Base-by-base conservation (phyloP, 2,888 invertebrate species). In the Ectemnius lituratus region DNA sequence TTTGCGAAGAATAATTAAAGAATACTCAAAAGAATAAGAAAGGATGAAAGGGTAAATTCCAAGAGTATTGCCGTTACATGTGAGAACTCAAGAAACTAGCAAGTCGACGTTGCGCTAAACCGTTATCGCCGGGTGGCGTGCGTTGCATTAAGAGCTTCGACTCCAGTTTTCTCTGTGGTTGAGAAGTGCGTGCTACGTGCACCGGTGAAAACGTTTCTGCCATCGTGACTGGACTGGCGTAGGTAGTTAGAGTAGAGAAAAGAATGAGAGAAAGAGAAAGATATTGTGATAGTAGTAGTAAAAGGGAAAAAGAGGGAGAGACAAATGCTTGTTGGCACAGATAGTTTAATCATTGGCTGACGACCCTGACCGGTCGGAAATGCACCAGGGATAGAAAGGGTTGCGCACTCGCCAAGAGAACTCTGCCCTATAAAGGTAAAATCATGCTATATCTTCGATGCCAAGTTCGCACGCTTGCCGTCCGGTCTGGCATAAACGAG, bases 401-500 rank as follows among this genome's bases (percentile, higher is more conserved):
- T 14, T 20, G 56, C 58, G 23, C 23, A 23, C 23, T 23, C 1
- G 23, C 23, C 23, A 6, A 37, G 37, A 37, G 23, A 37, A 37
- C 37, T 37, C 37, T 11, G 37, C 8, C 37, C 11, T 37, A 37
- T 37, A 37, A 37, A 37, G 11, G 37, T 37, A 37, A 37, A 37
- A 37, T 6, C 37, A 6, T 3, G 23, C 23, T 23, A 37, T 37
- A 37, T 11, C 37, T 23, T 23, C 3, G 23, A 23, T 59, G 76
- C 81, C 81, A 80, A 76, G 74, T 69, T 59, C 67, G 67, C 66
- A 49, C 20, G 45, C 71, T 6, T 13, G 52, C 13, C 47, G 67
- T 23, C 18, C 64, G 83, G 75, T 23, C 23, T 83, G 82, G 83
- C 82, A 83, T 78, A 79, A 77, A 72, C 70, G 46, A 56, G 62